phyloP scores from a whole-genome alignment of 1,140 invertebrate species.

The Popillia japonica region DNA sequence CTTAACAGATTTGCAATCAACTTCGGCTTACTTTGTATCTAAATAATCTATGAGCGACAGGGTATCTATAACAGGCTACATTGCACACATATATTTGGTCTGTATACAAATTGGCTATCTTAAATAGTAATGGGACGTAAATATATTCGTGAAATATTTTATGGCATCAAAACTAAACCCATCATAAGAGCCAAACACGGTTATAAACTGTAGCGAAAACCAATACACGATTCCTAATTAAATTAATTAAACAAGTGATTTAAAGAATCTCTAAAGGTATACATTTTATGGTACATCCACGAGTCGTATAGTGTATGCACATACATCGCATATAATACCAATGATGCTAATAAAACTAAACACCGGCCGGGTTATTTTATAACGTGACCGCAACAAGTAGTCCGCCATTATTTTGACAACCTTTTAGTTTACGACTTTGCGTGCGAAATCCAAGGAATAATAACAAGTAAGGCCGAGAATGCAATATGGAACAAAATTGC shows the following conservation, averaged over 20 bases:
- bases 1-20: background rate
- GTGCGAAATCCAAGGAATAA: background rate
- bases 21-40: background rate
- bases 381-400: constrained; percentile 30
- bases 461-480: background rate
- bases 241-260: constrained; percentile 27
- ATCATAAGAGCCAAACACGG: too few species aligned
- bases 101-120: background rate
- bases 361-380: constrained; percentile 11
- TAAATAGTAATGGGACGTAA: background rate
- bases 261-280: background rate
- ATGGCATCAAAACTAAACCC: background rate
- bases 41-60: background rate
- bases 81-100: background rate
- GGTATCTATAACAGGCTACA: too few species aligned
- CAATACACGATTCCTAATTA: constrained; percentile 11
- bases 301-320: too few species aligned
- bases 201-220: background rate
- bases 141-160: background rate
- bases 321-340: background rate
- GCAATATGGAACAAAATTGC: background rate
- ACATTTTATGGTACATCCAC: background rate
- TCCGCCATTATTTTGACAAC: constrained; percentile 31
- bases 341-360: constrained; percentile 11
- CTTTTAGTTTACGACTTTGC: constrained; percentile 24